Base-by-base conservation (phyloP, 2,113 vertebrate species). In the Pelecanoides urinatrix region DNA sequence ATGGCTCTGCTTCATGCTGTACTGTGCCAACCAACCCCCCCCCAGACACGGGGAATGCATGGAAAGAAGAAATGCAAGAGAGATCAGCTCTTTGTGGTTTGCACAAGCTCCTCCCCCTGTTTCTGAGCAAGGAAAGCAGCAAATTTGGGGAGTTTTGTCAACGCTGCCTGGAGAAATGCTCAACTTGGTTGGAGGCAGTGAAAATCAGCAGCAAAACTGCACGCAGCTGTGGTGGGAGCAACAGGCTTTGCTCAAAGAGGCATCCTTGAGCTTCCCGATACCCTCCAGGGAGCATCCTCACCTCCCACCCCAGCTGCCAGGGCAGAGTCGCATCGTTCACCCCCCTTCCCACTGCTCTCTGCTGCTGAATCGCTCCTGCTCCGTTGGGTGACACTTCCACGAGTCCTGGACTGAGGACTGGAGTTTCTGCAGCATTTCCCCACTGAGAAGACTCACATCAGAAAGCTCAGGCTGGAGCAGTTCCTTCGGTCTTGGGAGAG, bases 11-110 rank as follows among this genome's bases (percentile, higher is more conserved):
- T 65, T 68, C 4, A 1, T 15, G 67, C 44, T 56, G 30, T 66
- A 45, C 40, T 71, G 32, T 40, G 90, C 63, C 67, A 84, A 9
- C 30, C 38, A 29, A 66, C 13, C 11, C 12, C 58, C 16, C 56
- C 21, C 26, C 18, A 1, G 15, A 61, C 38, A n/a, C 0, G 1
- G 23, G 59, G 45, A 85, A 38, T 25, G 49, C 44, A 19, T 0
- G 16, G 42, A 45, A 77, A 77, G 59, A 34, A 59, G 49, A 88
- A 85, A 70, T 9, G 26, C 61, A 67, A 53, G 56, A 8, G 7
- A 49, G 15, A 25, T 30, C 49, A 65, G 13, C 25, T 91, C 44
- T 66, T 63, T 42, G 67, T 36, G 66, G 50, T 53, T 85, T 82
- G 55, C 40, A 34, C 58, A 87, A 83, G 47, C 50, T 84, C 67